Evolutionary conservation across 2,113 vertebrate species (phyloP), one percentile per base, ranked within the genome.

Genomic region (Petromus typicus): DNA sequence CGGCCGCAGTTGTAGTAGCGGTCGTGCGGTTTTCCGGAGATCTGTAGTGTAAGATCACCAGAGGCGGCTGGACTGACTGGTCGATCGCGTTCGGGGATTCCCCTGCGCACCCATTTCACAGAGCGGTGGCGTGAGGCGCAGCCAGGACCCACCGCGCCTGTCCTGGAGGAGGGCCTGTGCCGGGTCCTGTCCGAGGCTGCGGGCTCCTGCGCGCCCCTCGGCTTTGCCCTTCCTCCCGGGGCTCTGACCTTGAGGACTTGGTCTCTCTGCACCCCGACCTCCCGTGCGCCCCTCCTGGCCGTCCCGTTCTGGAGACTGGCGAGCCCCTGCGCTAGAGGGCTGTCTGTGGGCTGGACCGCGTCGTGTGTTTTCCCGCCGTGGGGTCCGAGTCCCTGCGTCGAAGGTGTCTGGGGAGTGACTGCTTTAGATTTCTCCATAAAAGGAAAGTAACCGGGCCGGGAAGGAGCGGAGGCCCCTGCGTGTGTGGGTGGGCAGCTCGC

Each of bases 361-460:
- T n/a, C n/a, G n/a, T n/a, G n/a, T n/a, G n/a, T n/a, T n/a, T n/a
- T n/a, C n/a, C n/a, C n/a, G n/a, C 76, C 12, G 0, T 9, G 43
- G 25, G 32, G 63, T 66, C 43, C n/a, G 76, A 87, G 66, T 85
- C 32, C 18, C 10, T 75, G 22, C 59, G 56, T 93, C 51, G n/a
- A 76, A 81, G 71, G 67, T 67, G 75, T 17, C 66, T 22, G 17
- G 86, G 71, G 82, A 59, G n/a, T 57, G 71, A 40, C 48, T 56
- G 83, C 76, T 94, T 85, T 56, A 86, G 86, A 37, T 93, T 86
- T 89, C 27, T 45, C 79, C 45, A 18, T 89, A 80, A 86, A 94
- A 94, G 93, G 85, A 85, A 63, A 67, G 85, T 86, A 66, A 66
- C 27, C 17, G 0, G 23, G 17, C 57, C 48, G 37, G 63, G 63